phyloP scores from a whole-genome alignment of 1,140 invertebrate genomes.

The Proctacanthus coquilletti region DNA sequence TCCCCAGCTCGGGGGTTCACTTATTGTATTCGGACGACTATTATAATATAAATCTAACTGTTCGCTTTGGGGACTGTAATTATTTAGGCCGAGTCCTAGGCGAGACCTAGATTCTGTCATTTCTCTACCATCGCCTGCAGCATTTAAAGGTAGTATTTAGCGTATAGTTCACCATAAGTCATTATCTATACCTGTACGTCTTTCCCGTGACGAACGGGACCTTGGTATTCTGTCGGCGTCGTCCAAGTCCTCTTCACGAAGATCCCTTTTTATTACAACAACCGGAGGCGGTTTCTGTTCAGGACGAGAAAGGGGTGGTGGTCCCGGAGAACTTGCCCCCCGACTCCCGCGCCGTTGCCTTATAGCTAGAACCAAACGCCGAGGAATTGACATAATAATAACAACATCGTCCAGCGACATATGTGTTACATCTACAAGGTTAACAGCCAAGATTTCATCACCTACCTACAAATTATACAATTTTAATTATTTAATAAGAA shows the following conservation, averaged over 20 bases:
- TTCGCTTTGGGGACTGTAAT: slow-evolving; percentile 47
- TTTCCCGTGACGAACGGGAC: slow-evolving; percentile 31
- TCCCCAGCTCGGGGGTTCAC: slow-evolving; percentile 30
- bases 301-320: slow-evolving; percentile 39
- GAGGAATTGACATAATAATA: slow-evolving; percentile 97
- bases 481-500: no score
- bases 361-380: slow-evolving; percentile 83
- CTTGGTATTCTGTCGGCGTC: slow-evolving; percentile 33
- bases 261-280: slow-evolving; percentile 82
- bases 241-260: slow-evolving; percentile 65
- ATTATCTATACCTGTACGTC: slow-evolving; percentile 34
- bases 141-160: slow-evolving; percentile 11
- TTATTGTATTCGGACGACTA: slow-evolving; percentile 42
- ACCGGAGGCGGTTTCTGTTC: slow-evolving; percentile 83
- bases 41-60: slow-evolving; percentile 70
- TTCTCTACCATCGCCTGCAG: slow-evolving; percentile 50
- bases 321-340: slow-evolving; percentile 43
- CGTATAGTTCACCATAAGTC: slow-evolving; percentile 17
- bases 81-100: slow-evolving; percentile 47
- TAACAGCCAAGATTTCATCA: slow-evolving; percentile 97
- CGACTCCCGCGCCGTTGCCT: slow-evolving; percentile 54
- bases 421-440: slow-evolving; percentile 89
- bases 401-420: slow-evolving; percentile 99
- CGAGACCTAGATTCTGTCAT: slow-evolving; percentile 56
- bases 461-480: slow-evolving; percentile 68